phyloP scores from a whole-genome alignment of 2,113 vertebrate genomes.

The Pandion haliaetus region DNA sequence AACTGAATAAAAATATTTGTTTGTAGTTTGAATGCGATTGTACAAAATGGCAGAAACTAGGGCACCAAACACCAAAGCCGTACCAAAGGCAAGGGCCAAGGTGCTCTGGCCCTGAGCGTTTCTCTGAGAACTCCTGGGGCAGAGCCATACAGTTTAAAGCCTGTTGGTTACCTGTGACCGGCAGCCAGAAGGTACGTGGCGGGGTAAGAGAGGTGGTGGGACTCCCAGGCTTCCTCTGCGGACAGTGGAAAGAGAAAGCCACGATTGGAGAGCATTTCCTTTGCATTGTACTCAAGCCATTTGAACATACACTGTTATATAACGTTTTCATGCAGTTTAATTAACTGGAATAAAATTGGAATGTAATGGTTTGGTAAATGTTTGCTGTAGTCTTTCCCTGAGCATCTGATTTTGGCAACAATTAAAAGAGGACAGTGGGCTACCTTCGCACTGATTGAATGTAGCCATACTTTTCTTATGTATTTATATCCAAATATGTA shows the following conservation, averaged over 20 bases:
- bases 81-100: neutral
- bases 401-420: neutral
- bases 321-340: neutral
- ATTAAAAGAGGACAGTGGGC: neutral
- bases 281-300: neutral
- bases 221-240: neutral
- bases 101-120: neutral
- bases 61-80: neutral
- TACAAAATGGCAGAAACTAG: neutral
- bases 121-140: neutral
- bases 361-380: neutral
- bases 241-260: neutral
- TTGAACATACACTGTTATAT: neutral
- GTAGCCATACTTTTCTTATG: neutral
- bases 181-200: neutral
- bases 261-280: neutral
- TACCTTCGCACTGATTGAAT: neutral
- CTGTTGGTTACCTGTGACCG: fast-evolving
- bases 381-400: neutral
- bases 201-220: neutral
- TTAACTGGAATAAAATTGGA: neutral
- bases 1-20: neutral
- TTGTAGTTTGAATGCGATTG: neutral
- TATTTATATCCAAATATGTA: neutral
- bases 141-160: neutral